Percentiles rank a stretch among this genome's conserved stretches.
Evolutionary conservation across 2,797 vertebrate genomes (phyloP).

Genomic region (Manis javanica): DNA sequence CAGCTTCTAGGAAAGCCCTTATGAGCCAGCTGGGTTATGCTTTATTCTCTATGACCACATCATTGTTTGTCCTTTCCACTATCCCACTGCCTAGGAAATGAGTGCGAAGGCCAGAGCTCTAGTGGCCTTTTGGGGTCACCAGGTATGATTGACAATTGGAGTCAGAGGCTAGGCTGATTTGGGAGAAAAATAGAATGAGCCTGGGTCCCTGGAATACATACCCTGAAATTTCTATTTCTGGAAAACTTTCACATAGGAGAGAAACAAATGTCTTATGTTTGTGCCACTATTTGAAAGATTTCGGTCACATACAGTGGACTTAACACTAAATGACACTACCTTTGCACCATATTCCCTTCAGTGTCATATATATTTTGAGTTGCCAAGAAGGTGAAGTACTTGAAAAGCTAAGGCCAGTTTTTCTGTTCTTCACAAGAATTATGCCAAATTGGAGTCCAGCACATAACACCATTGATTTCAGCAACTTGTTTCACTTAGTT

Average conservation of each 20-base stretch:
- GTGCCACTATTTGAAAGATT: neutral
- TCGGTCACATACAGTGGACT: neutral
- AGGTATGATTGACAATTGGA: neutral
- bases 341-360: neutral
- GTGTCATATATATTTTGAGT: neutral
- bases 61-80: neutral
- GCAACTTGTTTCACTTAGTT: slow-evolving; percentile 37
- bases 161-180: neutral
- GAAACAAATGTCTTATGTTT: neutral
- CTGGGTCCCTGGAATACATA: neutral
- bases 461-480: neutral
- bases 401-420: slow-evolving; percentile 41
- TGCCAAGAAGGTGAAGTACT: neutral
- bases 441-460: neutral
- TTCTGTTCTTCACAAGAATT: neutral
- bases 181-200: neutral
- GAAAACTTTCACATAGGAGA: neutral
- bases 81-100: neutral
- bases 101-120: neutral
- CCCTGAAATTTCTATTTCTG: neutral
- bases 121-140: neutral
- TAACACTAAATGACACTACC: neutral
- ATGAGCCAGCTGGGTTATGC: neutral
- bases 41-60: neutral
- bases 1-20: neutral